Percentiles rank a stretch among this genome's conserved stretches.
phyloP scores from a whole-genome alignment of 2,888 invertebrate genomes.

The Phaedon cochleariae region DNA sequence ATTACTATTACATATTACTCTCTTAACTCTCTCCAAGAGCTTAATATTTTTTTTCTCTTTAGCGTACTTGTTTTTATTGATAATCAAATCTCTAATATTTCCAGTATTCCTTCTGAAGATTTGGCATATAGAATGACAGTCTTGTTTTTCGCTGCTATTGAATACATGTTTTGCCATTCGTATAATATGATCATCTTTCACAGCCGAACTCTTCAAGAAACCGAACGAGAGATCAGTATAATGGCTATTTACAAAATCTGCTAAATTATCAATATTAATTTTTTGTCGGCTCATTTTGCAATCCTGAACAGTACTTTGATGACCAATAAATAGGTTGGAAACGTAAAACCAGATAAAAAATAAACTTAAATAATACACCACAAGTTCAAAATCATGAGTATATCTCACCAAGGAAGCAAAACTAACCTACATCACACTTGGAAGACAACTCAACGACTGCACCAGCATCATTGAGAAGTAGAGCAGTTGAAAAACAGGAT shows the following conservation, averaged over 20 bases:
- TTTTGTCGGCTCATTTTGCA: not conserved
- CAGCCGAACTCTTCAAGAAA: not conserved
- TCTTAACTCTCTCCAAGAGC: not conserved
- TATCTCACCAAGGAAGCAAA: not conserved
- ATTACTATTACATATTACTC: not conserved
- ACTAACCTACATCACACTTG: not conserved
- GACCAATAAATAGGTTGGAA: not conserved
- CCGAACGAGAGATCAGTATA: not conserved
- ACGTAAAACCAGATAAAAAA: not conserved
- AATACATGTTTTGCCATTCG: not conserved
- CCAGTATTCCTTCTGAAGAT: slow-evolving; percentile 1
- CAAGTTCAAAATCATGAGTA: slow-evolving; percentile 1
- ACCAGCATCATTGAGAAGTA: not conserved
- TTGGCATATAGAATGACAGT: slow-evolving; percentile 9
- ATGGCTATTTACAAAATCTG: not conserved
- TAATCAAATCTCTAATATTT: not conserved
- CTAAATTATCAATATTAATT: not conserved
- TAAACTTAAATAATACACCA: not conserved
- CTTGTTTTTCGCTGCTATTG: not conserved
- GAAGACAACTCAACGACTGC: slow-evolving; percentile 1
- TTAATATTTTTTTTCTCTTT: not conserved
- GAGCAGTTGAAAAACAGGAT: too few species aligned
- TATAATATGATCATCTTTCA: not conserved
- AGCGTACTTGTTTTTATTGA: not conserved
- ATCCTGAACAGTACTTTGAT: not conserved